Evolutionary conservation across 2,113 vertebrate species (phyloP), one percentile per base, ranked within the genome.

Genomic region (Sporophila hypoxantha): DNA sequence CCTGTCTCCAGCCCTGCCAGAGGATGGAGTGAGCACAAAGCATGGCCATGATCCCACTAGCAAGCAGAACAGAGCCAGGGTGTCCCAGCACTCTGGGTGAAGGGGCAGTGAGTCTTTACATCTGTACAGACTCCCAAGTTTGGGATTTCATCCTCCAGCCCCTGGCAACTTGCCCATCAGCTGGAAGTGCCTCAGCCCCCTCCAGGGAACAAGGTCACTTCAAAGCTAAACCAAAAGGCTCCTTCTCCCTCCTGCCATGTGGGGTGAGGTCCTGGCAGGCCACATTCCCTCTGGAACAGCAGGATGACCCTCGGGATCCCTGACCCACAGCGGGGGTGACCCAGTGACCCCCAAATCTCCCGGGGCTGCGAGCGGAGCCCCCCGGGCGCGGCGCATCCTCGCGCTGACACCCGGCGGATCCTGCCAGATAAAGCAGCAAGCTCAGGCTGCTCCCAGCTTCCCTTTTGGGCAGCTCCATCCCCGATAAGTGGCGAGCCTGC

Each of bases 401-500:
- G 53, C 75, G 95, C 95, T 90, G 95, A 94, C 96, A 94, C 69
- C 79, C 56, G 91, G 96, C 60, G 94, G 94, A 97, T 96, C 93
- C 95, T 46, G 93, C 64, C 91, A 85, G 94, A 96, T 90, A 95
- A 96, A 94, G 87, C 69, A 97, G 98, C 97, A 96, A 98, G 98
- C 97, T 98, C 97, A 97, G 97, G 98, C 98, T 95, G 98, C 97
- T 98, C 98, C 97, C 97, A 98, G 98, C 98, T 98, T 98, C 94
- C 97, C 98, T 97, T 98, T 97, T 98, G 96, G 97, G 96, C 98
- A 98, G 98, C 97, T 97, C 97, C 97, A 96, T 97, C 97, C 97
- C 98, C 97, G 98, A 98, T 99, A 98, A 99, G 98, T 96, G 97
- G 93, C 95, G 97, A 92, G 98, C 97, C 98, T 99, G 98, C 98